phyloP scores from a whole-genome alignment of 35 echinoderm and acorn worm species.

The Strongylocentrotus purpuratus region DNA sequence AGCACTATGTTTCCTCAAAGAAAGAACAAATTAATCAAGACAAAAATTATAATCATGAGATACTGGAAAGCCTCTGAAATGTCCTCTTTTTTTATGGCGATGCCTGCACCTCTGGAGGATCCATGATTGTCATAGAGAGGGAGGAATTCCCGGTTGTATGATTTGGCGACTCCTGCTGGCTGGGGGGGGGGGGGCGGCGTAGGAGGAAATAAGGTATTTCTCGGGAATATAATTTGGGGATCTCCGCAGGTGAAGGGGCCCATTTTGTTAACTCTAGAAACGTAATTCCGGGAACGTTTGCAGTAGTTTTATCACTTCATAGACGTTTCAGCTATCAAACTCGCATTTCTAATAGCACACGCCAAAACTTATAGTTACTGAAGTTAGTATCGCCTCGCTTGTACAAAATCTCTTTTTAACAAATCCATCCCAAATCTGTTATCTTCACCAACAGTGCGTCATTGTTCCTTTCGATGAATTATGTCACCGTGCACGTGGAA shows the following conservation, averaged over 20 bases:
- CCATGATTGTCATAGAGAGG: too few species aligned
- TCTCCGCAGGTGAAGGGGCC: background rate
- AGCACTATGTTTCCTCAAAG: too few species aligned
- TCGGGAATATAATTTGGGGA: background rate
- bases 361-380: background rate
- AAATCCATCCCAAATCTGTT: background rate
- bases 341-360: background rate
- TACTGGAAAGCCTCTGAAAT: too few species aligned
- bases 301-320: background rate
- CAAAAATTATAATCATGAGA: too few species aligned
- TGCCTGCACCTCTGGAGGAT: too few species aligned
- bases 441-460: background rate
- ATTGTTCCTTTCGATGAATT: background rate
- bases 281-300: background rate
- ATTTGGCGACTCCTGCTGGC: too few species aligned
- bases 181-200: too few species aligned
- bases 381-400: background rate
- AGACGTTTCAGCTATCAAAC: background rate
- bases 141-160: too few species aligned
- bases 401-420: background rate
- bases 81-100: too few species aligned
- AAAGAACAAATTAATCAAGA: too few species aligned
- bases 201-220: too few species aligned
- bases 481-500: background rate
- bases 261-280: background rate